Evolutionary conservation across 2,797 vertebrate genomes (phyloP).

Genomic region (Ataeniobius toweri): DNA sequence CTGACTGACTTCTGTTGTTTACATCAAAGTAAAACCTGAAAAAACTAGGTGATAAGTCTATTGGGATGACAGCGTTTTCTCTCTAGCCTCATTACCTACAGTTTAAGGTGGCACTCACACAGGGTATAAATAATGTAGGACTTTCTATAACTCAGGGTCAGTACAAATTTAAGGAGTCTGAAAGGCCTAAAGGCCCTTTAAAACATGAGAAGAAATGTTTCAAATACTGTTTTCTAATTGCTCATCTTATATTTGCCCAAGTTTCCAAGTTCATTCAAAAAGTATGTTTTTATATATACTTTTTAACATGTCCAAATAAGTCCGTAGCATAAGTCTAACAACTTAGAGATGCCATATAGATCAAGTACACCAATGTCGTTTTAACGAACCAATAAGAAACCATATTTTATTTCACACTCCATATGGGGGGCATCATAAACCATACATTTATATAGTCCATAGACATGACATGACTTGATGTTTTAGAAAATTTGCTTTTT

Average conservation of each 20-base stretch:
- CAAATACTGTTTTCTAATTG: not conserved
- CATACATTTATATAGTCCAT: not conserved
- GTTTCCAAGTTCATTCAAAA: not conserved
- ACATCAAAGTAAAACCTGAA: slow-evolving; percentile 27
- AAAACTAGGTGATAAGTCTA: slow-evolving; percentile 23
- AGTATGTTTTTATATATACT: not conserved
- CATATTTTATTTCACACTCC: not conserved
- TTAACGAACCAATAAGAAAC: not conserved
- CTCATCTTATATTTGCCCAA: slow-evolving; percentile 10
- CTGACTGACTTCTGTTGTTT: slow-evolving; percentile 31
- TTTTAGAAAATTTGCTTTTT: not conserved
- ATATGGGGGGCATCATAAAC: not conserved
- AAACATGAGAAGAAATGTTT: not conserved
- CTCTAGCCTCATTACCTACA: slow-evolving; percentile 2
- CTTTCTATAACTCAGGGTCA: slow-evolving; percentile 1
- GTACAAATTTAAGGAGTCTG: slow-evolving; percentile 17
- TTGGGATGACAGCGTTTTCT: not conserved
- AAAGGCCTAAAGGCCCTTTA: not conserved
- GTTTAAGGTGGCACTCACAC: slow-evolving; percentile 24
- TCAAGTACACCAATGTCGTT: not conserved
- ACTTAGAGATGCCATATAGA: not conserved
- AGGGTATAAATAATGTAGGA: slow-evolving; percentile 20
- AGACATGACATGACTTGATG: not conserved
- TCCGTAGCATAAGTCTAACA: not conserved
- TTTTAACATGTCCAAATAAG: slow-evolving; percentile 9